Conservation (phyloP, 1,140 invertebrate genomes). For the Mamestra configurata region DNA sequence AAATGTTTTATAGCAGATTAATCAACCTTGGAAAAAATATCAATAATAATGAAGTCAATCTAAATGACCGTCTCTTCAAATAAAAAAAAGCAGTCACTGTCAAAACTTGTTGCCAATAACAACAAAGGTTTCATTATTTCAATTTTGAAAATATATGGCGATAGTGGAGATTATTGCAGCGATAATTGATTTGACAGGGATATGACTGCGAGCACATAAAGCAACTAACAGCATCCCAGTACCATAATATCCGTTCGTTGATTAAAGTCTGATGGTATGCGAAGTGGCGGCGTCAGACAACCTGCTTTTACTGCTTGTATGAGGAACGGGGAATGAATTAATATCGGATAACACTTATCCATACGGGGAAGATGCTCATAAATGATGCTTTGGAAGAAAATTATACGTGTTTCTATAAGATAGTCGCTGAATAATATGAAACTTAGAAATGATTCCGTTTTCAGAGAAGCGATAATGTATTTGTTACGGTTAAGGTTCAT, state of each 20-base stretch:
- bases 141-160: not conserved
- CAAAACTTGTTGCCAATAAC: not conserved
- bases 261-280: constrained; percentile 46
- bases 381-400: not conserved
- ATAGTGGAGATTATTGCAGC: not conserved
- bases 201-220: constrained; percentile 14
- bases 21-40: not conserved
- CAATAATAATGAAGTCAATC: too few species aligned
- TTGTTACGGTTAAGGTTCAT: constrained; percentile 10
- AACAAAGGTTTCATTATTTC: not conserved
- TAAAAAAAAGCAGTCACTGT: too few species aligned
- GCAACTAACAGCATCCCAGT: constrained; percentile 33
- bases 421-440: not conserved
- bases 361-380: not conserved
- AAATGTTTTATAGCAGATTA: not conserved
- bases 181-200: constrained; percentile 22
- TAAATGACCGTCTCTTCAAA: too few species aligned
- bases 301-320: constrained; percentile 42
- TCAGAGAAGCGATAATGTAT: too few species aligned
- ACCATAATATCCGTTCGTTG: constrained; percentile 56
- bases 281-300: constrained; percentile 36
- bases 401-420: not conserved
- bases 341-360: constrained; percentile 8
- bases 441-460: not conserved
- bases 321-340: constrained; percentile 31